A percentile compares a stretch with the other conserved stretches of the same genome.
phyloP scores from a whole-genome alignment of 2,888 invertebrate species.

The Melanargia galathea region DNA sequence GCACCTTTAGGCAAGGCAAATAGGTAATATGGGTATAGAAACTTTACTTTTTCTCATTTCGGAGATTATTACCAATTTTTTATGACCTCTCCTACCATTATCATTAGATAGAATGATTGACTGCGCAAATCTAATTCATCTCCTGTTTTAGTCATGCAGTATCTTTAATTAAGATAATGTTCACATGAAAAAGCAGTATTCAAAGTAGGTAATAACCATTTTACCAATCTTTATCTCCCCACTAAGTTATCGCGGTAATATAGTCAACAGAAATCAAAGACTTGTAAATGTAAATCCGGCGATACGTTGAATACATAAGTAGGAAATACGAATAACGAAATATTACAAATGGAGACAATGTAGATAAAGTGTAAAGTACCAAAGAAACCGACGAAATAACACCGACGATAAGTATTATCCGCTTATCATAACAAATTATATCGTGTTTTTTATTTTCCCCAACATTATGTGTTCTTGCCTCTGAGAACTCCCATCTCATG shows the following conservation, averaged over 20 bases:
- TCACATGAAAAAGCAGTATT: background rate
- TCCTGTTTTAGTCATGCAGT: background rate
- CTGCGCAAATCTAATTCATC: background rate
- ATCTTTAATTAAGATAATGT: background rate
- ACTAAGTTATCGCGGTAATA: constrained; percentile 9
- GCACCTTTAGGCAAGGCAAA: too few species aligned
- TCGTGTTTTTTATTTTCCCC: constrained; percentile 55
- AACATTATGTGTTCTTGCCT: constrained; percentile 67
- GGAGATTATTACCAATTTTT: too few species aligned
- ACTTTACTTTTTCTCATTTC: too few species aligned
- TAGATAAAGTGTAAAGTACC: constrained; percentile 33
- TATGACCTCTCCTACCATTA: too few species aligned
- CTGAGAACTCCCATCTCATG: constrained; percentile 69
- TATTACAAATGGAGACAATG: constrained; percentile 29
- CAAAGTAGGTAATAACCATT: background rate
- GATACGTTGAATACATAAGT: constrained; percentile 25
- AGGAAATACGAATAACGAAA: constrained; percentile 22
- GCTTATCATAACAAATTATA: constrained; percentile 54
- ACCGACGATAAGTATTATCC: constrained; percentile 34
- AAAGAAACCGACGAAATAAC: constrained; percentile 33
- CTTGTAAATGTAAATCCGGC: constrained; percentile 18
- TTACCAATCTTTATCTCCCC: constrained; percentile 10
- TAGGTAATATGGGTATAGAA: too few species aligned
- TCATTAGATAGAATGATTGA: too few species aligned
- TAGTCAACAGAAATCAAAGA: constrained; percentile 21